phyloP scores from a whole-genome alignment of 2,888 invertebrate species.

The Drosophila gaucha region DNA sequence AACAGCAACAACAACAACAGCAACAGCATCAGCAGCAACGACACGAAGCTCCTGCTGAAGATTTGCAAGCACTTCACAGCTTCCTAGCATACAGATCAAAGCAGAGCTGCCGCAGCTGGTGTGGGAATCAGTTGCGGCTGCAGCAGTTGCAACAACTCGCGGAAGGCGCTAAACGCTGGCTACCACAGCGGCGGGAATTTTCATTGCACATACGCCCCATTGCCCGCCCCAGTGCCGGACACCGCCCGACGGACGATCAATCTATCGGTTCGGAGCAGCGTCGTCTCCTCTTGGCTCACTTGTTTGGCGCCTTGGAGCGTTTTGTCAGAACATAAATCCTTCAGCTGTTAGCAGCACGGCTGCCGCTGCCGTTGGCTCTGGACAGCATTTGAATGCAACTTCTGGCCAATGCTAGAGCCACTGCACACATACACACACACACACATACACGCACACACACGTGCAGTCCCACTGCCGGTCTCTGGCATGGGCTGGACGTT shows the following conservation, averaged over 20 bases:
- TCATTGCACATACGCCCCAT: conserved; percentile 79
- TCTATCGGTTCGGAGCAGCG: conserved; percentile 54
- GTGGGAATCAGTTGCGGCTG: conserved; percentile 62
- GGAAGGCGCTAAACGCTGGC: conserved; percentile 77
- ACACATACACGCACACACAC: background rate
- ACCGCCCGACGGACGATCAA: conserved; percentile 62
- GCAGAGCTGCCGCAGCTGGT: conserved; percentile 51
- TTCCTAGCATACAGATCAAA: conserved; percentile 63
- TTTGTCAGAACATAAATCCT: conserved; percentile 79
- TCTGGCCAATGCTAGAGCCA: conserved; percentile 7
- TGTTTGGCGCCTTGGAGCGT: conserved; percentile 79
- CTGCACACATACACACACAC: background rate
- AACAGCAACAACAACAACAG: conserved; percentile 21
- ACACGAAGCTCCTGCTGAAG: conserved; percentile 52
- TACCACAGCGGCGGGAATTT: conserved; percentile 65
- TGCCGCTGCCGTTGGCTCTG: conserved; percentile 25
- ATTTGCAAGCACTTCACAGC: conserved; percentile 74
- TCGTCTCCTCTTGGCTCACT: conserved; percentile 59
- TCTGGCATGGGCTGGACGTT: conserved; percentile 46
- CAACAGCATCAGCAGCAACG: conserved; percentile 28
- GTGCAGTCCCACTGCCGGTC: conserved; percentile 23
- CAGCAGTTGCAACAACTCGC: conserved; percentile 17
- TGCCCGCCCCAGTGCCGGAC: conserved; percentile 48
- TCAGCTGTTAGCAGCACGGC: conserved; percentile 67
- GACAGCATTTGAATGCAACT: conserved; percentile 71